Percentiles rank a stretch among this genome's conserved stretches.
phyloP scores from a whole-genome alignment of 35 echinoderm and acorn worm species.

The Heliocidaris tuberculata region DNA sequence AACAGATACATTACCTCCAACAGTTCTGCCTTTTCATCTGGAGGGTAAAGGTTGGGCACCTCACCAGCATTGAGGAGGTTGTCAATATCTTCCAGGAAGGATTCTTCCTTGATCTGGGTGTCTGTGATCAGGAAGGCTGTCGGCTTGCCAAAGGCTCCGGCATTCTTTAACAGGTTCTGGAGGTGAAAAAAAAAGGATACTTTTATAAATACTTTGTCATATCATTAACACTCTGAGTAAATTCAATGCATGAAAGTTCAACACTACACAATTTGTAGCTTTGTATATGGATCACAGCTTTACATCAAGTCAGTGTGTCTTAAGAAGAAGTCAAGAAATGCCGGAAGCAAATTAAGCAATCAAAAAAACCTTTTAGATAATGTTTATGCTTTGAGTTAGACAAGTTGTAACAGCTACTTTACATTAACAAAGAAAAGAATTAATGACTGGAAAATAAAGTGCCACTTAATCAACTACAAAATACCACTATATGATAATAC shows the following conservation, averaged over 20 bases:
- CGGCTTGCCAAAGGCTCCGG: conserved; percentile 85
- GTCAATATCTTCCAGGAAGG: conserved; percentile 98
- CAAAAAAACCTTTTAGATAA: too few species aligned
- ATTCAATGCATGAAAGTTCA: too few species aligned
- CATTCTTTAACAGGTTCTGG: conserved; percentile 87
- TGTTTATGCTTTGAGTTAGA: too few species aligned
- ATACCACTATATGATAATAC: background rate
- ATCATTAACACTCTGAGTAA: too few species aligned
- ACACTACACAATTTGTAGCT: too few species aligned
- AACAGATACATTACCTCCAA: conserved; percentile 75
- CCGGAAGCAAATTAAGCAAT: background rate
- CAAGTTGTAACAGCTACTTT: too few species aligned
- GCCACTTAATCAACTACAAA: background rate
- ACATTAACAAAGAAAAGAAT: background rate
- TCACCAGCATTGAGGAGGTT: conserved; percentile 97
- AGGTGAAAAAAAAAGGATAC: background rate
- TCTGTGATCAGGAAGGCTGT: conserved; percentile 97
- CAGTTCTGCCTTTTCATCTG: conserved; percentile 96
- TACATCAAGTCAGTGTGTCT: background rate
- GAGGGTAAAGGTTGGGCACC: conserved; percentile 95
- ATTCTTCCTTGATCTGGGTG: conserved; percentile 99
- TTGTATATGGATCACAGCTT: too few species aligned
- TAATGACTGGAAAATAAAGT: background rate
- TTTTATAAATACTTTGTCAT: too few species aligned
- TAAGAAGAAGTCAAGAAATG: background rate